Base-by-base conservation (phyloP, 2,113 vertebrate species). In the Pygoscelis antarcticus region DNA sequence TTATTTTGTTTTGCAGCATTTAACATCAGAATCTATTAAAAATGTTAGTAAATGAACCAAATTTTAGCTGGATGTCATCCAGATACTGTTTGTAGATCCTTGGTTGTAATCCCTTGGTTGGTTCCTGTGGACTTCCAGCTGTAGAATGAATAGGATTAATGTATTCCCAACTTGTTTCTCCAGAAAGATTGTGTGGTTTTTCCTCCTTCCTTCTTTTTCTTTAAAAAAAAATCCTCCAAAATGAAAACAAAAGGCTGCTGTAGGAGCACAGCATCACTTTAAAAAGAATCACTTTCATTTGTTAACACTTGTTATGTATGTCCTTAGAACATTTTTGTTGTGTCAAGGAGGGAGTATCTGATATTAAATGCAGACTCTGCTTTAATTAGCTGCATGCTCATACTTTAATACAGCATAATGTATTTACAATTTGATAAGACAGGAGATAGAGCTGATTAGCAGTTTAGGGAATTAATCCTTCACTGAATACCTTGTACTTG, bases 341-440 rank as follows among this genome's bases (percentile, higher is more conserved):
- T 66, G 64, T 95, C 69, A 27, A 21, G 65, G 32, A 58, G 44
- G 79, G n/a, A 95, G 82, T 47, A 93, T 86, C 71, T 86, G 93
- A 90, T 94, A 95, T 83, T 94, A 88, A 95, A 96, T 93, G 68
- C 84, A 69, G 34, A 10, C 12, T 75, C 52, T 91, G 66, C 65
- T 96, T 96, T 96, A 97, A 97, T 96, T 93, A 91, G 91, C 86
- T 95, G 65, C 81, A 76, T 65, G 60, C 95, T 87, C 40, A 23
- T 89, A 82, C 52, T 96, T 94, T 96, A 96, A 94, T 95, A 87
- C 64, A 84, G 85, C 64, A 92, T 96, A 96, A 97, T 96, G 80
- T 97, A 96, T 97, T 97, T 97, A 96, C 91, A 96, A 90, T 96
- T 96, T 97, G 95, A 95, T 95, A 94, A 96, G 87, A 85, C 72